A percentile compares a stretch with the other conserved stretches of the same genome.
These are phyloP conservation scores for Lepilemur ruficaudatus DNA, from an alignment of 2,797 vertebrate genomes.

Conservation along the genomic window DNA sequence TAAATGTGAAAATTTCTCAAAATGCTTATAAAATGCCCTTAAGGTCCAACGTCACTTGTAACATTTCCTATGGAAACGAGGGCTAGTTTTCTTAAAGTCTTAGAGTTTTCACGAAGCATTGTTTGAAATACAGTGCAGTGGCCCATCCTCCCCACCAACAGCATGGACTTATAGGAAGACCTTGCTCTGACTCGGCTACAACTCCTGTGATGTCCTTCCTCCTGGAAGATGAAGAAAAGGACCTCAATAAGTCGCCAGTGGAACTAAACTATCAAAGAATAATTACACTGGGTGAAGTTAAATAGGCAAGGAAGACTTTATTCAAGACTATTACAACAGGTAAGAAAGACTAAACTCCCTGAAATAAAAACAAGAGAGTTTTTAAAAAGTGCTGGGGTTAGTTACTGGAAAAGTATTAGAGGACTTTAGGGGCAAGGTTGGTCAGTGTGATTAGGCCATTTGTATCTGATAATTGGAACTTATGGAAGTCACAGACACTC, in stretches of 20 bases:
- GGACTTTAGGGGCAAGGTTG: neutral
- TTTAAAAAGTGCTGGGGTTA: neutral
- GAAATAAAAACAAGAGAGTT: neutral
- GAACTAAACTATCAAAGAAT: neutral
- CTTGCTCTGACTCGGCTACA: neutral
- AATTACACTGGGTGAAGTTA: neutral
- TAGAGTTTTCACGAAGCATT: neutral
- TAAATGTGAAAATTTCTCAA: constrained; percentile 14
- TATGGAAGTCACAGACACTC: neutral
- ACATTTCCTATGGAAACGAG: neutral
- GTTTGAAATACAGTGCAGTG: neutral
- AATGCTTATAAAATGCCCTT: neutral
- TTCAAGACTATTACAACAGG: neutral
- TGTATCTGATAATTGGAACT: neutral
- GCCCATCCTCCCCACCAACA: fast-evolving
- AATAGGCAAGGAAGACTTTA: neutral
- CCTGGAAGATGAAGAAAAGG: neutral
- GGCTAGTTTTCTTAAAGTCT: neutral
- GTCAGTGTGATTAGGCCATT: neutral
- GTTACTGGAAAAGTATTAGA: neutral
- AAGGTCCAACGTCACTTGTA: neutral
- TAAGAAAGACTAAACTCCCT: neutral
- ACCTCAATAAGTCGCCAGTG: neutral
- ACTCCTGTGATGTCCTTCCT: neutral
- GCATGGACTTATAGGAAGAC: neutral